Base-by-base conservation (phyloP, 2,888 invertebrate species). In the Cremastobaeus sp. region DNA sequence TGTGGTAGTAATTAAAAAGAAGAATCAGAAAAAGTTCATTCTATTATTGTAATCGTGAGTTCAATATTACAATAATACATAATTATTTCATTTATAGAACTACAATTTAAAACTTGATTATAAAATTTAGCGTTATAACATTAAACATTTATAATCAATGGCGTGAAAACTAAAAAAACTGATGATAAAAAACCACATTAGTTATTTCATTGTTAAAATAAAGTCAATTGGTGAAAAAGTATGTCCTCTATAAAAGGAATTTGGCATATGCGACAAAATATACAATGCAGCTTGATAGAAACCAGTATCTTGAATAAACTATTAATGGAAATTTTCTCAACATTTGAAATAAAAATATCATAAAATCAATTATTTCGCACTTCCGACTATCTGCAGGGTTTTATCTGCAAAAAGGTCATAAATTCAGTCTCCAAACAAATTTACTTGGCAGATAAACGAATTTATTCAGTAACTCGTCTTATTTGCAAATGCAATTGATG, bases 341-440 rank as follows among this genome's bases (percentile, higher is more conserved):
- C 3, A 14, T 11, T 59, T 52, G 14, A 43, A 52, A 59, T 55
- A 48, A 45, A 55, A 54, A 37, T 48, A 62, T 62, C 69, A 55
- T 62, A 43, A 48, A 62, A 70, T 70, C 70, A 62, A 62, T 70
- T 70, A 70, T 55, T 70, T 70, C 62, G 41, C 55, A 70, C 55
- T 70, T 70, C 62, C 70, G 70, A 70, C 62, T 62, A 70, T 70
- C 62, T 57, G 43, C 17, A 18, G 43, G 57, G 41, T 62, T 70
- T 70, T 70, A 70, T 70, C 62, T 70, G 54, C 54, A 35, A 47
- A 69, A 70, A 62, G 48, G 60, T 62, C 70, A 21, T 69, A 69
- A 69, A 69, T 69, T 69, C 37, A 62, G 70, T 74, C 78, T 69
- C 74, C 77, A 75, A 74, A 76, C 78, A 75, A 77, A 77, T 79